Conservation (phyloP, 2,113 vertebrate genomes). For the Pundamilia nyererei region DNA sequence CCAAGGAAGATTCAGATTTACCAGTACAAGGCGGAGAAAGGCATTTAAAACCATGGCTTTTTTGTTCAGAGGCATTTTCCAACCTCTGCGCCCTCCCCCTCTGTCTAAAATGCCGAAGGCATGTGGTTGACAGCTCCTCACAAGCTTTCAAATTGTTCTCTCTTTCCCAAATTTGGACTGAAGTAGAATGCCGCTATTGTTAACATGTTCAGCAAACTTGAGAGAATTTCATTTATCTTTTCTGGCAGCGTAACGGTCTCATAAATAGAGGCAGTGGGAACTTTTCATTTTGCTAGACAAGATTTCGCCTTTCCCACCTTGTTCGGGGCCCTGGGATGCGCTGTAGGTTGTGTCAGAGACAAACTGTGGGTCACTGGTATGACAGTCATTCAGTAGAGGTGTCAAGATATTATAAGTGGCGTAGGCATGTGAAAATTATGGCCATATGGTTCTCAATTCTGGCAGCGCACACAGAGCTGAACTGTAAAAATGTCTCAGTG, state of each 20-base stretch:
- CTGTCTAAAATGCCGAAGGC: slow-evolving; percentile 59
- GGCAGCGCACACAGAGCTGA: slow-evolving; percentile 3
- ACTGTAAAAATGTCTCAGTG: slow-evolving; percentile 13
- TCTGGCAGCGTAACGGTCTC: neutral
- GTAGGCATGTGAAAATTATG: slow-evolving; percentile 21
- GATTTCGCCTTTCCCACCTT: neutral
- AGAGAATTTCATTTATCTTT: slow-evolving; percentile 24
- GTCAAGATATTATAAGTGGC: neutral
- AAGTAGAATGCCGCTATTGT: slow-evolving; percentile 62
- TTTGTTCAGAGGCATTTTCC: slow-evolving; percentile 61
- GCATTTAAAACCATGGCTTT: slow-evolving; percentile 49
- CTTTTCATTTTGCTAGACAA: neutral
- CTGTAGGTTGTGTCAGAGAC: slow-evolving; percentile 28
- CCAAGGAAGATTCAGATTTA: slow-evolving; percentile 37
- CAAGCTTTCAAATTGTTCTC: slow-evolving; percentile 64
- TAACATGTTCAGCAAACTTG: neutral
- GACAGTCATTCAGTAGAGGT: slow-evolving; percentile 46
- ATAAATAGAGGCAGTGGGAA: neutral
- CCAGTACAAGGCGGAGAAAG: slow-evolving; percentile 28
- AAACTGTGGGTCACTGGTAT: slow-evolving; percentile 60
- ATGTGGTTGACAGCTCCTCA: slow-evolving; percentile 41
- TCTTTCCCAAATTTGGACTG: slow-evolving; percentile 29
- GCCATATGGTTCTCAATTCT: slow-evolving; percentile 4
- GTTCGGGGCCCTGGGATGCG: neutral
- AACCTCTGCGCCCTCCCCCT: slow-evolving; percentile 52